Percentiles rank a stretch among this genome's conserved stretches.
These are phyloP conservation scores for Limnephilus lunatus DNA, from an alignment of 2,888 invertebrate species.

Conservation along the genomic window DNA sequence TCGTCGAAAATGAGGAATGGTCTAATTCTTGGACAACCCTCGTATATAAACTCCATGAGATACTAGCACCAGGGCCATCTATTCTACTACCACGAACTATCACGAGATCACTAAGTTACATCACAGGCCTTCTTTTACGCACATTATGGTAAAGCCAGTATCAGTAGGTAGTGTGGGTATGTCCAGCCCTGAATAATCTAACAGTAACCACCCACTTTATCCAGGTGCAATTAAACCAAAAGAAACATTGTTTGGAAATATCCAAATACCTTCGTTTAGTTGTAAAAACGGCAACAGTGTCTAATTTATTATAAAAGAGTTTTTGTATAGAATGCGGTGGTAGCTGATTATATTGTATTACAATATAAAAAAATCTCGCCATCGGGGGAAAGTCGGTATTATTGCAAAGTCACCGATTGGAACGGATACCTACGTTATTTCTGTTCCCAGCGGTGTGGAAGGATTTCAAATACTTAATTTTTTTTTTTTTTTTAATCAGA, in stretches of 20 bases:
- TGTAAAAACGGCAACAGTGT: neutral
- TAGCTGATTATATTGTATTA: neutral
- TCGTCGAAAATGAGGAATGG: no score
- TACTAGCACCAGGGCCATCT: no score
- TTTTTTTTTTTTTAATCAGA: no score
- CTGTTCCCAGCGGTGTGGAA: neutral
- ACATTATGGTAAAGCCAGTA: neutral
- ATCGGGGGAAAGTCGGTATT: neutral
- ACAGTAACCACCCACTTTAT: neutral
- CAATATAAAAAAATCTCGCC: neutral
- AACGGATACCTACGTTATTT: neutral
- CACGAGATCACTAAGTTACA: no score
- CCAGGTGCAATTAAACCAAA: neutral
- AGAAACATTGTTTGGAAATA: neutral
- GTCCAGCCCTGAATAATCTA: neutral
- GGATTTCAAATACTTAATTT: neutral
- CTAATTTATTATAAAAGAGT: neutral
- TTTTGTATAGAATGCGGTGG: neutral
- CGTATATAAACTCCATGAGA: no score
- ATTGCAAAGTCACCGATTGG: neutral
- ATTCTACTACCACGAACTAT: no score
- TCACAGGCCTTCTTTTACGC: no score
- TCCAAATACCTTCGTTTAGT: neutral
- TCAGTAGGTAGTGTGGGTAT: neutral
- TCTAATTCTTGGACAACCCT: no score